These are phyloP conservation scores for Proterorhinus semilunaris DNA, from an alignment of 2,113 vertebrate species.

Conservation along the genomic window DNA sequence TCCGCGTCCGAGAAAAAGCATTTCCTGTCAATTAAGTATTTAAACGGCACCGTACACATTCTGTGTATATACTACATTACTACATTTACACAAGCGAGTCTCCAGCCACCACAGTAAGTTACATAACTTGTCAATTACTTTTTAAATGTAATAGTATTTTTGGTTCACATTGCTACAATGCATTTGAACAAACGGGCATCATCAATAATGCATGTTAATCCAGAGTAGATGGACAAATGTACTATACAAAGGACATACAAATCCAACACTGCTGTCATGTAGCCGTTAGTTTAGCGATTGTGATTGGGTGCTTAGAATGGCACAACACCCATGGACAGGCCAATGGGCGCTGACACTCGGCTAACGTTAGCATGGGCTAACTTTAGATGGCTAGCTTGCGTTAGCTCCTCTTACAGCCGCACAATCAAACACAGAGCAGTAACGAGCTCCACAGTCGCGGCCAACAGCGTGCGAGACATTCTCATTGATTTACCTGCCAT, in stretches of 20 bases:
- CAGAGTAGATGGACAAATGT: background rate
- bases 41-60: no score
- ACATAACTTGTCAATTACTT: no score
- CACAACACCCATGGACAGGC: slow-evolving; percentile 22
- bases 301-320: background rate
- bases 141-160: no score
- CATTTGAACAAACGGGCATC: background rate
- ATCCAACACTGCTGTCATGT: background rate
- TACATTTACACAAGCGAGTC: no score
- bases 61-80: no score
- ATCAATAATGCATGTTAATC: background rate
- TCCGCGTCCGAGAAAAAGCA: background rate
- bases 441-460: background rate
- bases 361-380: slow-evolving; percentile 56
- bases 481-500: slow-evolving; percentile 75
- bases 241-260: background rate
- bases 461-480: background rate
- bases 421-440: background rate
- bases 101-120: no score
- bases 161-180: no score
- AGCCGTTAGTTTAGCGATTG: background rate
- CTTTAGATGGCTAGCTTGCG: slow-evolving; percentile 24
- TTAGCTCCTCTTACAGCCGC: slow-evolving; percentile 19
- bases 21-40: background rate
- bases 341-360: slow-evolving; percentile 48